Evolutionary conservation across 2,113 vertebrate genomes (phyloP).

Genomic region (Varanus komodoensis): DNA sequence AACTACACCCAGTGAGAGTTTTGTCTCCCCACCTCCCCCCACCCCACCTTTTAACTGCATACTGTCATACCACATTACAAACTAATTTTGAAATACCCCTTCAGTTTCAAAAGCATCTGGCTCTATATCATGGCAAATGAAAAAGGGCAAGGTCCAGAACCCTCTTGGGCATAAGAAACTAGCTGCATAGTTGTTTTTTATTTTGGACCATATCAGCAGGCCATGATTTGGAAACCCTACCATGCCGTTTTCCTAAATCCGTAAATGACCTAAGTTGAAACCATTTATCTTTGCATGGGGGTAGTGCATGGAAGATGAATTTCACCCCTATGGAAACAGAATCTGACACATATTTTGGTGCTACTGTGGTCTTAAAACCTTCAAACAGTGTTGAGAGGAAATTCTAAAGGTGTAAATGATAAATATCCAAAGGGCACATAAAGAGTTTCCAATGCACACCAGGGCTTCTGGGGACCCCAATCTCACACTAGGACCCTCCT

Average conservation of each 20-base stretch:
- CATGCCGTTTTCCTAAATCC: not conserved
- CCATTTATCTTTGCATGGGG: constrained; percentile 21
- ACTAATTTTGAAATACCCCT: not conserved
- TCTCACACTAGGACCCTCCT: not conserved
- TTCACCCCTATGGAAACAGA: constrained; percentile 54
- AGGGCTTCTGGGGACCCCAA: not conserved
- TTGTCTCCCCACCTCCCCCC: not conserved
- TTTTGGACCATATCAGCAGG: not conserved
- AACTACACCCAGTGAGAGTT: not conserved
- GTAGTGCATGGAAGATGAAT: constrained; percentile 48
- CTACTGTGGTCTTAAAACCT: constrained; percentile 71
- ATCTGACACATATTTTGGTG: constrained; percentile 74
- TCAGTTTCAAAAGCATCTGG: not conserved
- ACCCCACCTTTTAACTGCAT: not conserved
- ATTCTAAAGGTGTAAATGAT: not conserved
- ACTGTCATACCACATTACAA: not conserved
- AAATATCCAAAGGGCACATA: not conserved
- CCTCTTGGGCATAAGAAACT: not conserved
- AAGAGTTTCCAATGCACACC: not conserved
- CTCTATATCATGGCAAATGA: not conserved
- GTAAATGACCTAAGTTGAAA: constrained; percentile 2
- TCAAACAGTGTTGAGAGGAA: constrained; percentile 45
- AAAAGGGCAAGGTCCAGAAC: too few species aligned
- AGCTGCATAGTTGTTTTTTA: not conserved
- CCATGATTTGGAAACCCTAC: constrained; percentile 1